Evolutionary conservation across 92 coral and sea anemone genomes (phyloP).

Genomic region (Umimayanthus kanabou): DNA sequence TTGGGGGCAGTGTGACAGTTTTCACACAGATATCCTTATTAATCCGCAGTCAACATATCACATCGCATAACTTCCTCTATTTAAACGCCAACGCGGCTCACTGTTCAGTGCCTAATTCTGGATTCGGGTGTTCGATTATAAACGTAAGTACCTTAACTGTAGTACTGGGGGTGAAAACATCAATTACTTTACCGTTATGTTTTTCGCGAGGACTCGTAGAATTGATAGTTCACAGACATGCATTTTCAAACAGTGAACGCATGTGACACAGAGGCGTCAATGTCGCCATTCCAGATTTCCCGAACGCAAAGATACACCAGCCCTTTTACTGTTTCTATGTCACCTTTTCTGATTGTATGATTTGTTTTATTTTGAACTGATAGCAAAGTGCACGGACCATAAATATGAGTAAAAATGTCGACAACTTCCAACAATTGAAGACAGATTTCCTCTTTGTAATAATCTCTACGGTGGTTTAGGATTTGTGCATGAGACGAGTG

Average conservation of each 20-base stretch:
- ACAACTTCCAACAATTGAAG: neutral
- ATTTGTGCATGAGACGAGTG: neutral
- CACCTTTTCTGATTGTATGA: neutral
- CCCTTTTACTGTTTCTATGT: neutral
- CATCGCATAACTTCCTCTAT: constrained; percentile 18
- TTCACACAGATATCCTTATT: constrained; percentile 20
- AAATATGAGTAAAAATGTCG: neutral
- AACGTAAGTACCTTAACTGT: neutral
- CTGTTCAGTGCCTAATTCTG: neutral
- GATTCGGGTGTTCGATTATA: neutral
- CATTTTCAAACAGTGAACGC: neutral
- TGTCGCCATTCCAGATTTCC: neutral
- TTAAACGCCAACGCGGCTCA: neutral
- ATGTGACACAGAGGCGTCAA: neutral
- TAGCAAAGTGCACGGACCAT: neutral
- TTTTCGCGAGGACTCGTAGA: neutral
- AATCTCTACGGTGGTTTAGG: neutral
- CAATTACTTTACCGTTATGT: neutral
- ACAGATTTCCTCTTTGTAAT: neutral
- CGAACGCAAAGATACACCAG: neutral
- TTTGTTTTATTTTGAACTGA: too few species aligned
- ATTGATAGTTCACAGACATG: neutral
- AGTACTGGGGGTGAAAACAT: neutral
- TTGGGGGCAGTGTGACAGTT: constrained; percentile 9
- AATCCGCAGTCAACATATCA: constrained; percentile 19